Evolutionary conservation across 2,113 vertebrate species (phyloP), one percentile per base, ranked within the genome.

Genomic region (Gallinago paraguaiae): DNA sequence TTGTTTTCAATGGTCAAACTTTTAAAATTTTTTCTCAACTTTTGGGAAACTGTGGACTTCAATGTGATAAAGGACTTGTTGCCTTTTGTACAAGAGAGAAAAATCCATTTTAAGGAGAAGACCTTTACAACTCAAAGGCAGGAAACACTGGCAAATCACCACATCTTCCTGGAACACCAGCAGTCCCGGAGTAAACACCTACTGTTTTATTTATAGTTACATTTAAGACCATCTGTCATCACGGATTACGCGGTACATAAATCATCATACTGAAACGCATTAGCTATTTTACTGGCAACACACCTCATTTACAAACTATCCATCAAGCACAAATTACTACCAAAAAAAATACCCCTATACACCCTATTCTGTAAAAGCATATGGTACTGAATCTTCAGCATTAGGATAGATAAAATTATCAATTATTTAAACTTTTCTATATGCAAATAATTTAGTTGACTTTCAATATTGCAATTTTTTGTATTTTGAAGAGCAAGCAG

Each of bases 121-220:
- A 90, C 85, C 35, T 60, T 57, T 56, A 64, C 28, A 85, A 83
- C 86, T 64, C 72, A 82, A 85, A 84, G n/a, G 48, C 35, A 88
- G n/a, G 23, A 71, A 92, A 92, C 41, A 43, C 64, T 88, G 74
- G 69, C 53, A 89, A 85, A 89, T 71, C 67, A 94, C 24, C 43
- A 53, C 14, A n/a, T 65, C 77, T 72, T 90, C 74, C 65, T 78
- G 87, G 71, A 90, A 88, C 41, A 86, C 33, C 54, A 88, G 77
- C 69, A 48, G 28, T 96, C 82, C 70, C 64, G 72, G 45, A 92
- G 92, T 82, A 95, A 96, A 96, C 77, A 92, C 64, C 80, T 96
- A 95, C 82, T 95, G 63, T 67, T 95, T 96, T 93, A 97, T 97
- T 96, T 95, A 93, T 88, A 96, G 94, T 69, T 95, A 91, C 59